Base-by-base conservation (phyloP, 2,888 invertebrate genomes). In the Phyllotreta cruciferae region DNA sequence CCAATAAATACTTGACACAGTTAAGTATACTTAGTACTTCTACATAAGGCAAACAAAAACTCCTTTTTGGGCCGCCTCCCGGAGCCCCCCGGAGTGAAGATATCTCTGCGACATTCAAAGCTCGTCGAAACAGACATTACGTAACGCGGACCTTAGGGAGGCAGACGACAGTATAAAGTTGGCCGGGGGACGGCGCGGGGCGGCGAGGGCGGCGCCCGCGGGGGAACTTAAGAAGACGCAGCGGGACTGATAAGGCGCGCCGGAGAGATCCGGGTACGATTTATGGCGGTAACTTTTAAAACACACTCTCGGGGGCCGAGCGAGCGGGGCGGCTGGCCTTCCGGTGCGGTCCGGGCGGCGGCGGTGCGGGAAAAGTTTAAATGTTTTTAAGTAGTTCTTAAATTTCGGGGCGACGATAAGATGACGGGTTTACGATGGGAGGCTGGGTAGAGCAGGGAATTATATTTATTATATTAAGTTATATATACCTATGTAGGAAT, bases 221-320 rank as follows among this genome's bases (percentile, higher is more conserved):
- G 66, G 57, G 75, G 68, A 78, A 75, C 70, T 74, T 77, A 75
- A 78, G 78, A 76, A 78, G 78, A 75, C 78, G 77, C 75, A 77
- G 78, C 74, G 76, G 78, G 74, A 78, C 79, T 78, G 80, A 80
- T 80, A 81, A 80, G 80, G 70, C 74, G 74, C 79, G 78, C 80
- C 79, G 77, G 80, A 81, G 81, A 80, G 81, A 81, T 81, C 74
- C 78, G 79, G 81, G 80, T 24, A 80, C 80, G 79, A 82, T 81
- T 81, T 81, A 81, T 81, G 76, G 80, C 80, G 78, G 80, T 79
- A 81, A 81, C 80, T 81, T 81, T 81, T 81, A 81, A 81, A 81
- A 80, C 80, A 80, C 80, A 79, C 80, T 79, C 78, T 76, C 75
- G 79, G 77, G 79, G 24, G 24, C 24, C 1, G 24, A 1, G 78